Evolutionary conservation across 92 coral and sea anemone species (phyloP).

Genomic region (Pocillopora meandrina): DNA sequence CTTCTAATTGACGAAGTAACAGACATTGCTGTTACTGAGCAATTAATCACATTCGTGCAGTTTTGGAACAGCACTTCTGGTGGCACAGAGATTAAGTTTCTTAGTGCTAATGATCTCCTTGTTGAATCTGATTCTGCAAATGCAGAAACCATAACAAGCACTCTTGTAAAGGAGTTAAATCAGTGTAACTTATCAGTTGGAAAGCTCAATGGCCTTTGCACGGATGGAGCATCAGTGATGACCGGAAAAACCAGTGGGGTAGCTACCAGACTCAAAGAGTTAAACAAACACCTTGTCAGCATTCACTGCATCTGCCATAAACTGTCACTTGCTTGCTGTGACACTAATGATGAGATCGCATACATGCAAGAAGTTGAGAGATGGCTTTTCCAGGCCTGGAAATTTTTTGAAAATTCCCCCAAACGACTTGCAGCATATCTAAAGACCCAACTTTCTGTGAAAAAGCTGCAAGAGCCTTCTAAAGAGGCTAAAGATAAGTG

Average conservation of each 20-base stretch:
- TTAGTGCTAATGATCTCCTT: constrained; percentile 26
- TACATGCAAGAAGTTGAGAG: constrained; percentile 39
- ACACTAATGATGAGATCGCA: constrained; percentile 24
- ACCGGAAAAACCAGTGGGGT: constrained; percentile 54
- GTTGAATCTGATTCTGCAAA: constrained; percentile 51
- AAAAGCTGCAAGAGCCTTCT: constrained; percentile 39
- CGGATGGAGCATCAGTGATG: constrained; percentile 49
- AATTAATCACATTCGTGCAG: constrained; percentile 41
- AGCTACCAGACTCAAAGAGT: constrained; percentile 26
- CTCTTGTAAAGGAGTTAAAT: constrained; percentile 12
- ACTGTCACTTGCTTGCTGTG: constrained; percentile 33
- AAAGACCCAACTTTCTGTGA: background rate
- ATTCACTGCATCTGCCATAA: constrained; percentile 20
- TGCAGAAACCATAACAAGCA: constrained; percentile 36
- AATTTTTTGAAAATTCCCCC: constrained; percentile 43
- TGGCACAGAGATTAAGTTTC: constrained; percentile 20
- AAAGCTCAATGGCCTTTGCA: constrained; percentile 33
- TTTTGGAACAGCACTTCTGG: constrained; percentile 40
- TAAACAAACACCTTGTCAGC: constrained; percentile 32
- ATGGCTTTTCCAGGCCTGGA: constrained; percentile 42
- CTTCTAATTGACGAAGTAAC: constrained; percentile 54
- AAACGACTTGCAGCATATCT: constrained; percentile 39
- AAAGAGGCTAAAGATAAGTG: constrained; percentile 26
- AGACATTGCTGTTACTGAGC: constrained; percentile 47
- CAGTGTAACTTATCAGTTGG: constrained; percentile 26